These are phyloP conservation scores for Tuta absoluta DNA, from an alignment of 2,888 invertebrate genomes.

Conservation along the genomic window DNA sequence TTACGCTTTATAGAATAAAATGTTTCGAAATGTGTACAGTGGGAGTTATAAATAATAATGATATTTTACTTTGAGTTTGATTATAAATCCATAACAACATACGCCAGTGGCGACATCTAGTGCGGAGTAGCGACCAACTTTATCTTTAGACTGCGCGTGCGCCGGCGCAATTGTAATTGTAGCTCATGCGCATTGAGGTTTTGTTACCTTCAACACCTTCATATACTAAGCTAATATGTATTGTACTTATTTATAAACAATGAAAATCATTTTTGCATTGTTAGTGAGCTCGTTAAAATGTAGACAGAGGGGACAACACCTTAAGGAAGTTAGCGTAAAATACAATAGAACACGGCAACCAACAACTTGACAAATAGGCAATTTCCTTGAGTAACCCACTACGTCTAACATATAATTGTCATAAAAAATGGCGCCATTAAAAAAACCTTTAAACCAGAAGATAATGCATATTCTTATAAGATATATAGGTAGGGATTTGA, in stretches of 20 bases:
- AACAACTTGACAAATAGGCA: slow-evolving; percentile 63
- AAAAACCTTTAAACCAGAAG: background rate
- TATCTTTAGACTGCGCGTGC: slow-evolving; percentile 43
- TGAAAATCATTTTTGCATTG: slow-evolving; percentile 36
- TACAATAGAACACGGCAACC: slow-evolving; percentile 65
- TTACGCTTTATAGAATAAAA: slow-evolving; percentile 78
- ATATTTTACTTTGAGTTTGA: slow-evolving; percentile 40
- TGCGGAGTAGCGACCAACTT: slow-evolving; percentile 46
- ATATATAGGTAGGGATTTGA: background rate
- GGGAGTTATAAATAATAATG: slow-evolving; percentile 69
- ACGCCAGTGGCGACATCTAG: slow-evolving; percentile 60
- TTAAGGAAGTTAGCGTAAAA: slow-evolving; percentile 64
- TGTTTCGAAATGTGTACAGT: slow-evolving; percentile 76
- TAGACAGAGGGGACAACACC: slow-evolving; percentile 57
- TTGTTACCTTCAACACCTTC: slow-evolving; percentile 7
- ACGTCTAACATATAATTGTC: background rate
- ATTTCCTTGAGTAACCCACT: slow-evolving; percentile 65
- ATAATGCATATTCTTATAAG: background rate
- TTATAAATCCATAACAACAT: slow-evolving; percentile 37
- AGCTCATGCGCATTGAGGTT: slow-evolving; percentile 40
- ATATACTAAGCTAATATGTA: background rate
- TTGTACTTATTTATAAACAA: slow-evolving; percentile 11
- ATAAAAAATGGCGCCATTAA: background rate
- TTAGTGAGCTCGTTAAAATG: slow-evolving; percentile 57
- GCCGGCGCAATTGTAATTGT: slow-evolving; percentile 55